Evolutionary conservation across 2,113 vertebrate species (phyloP), one percentile per base, ranked within the genome.

Genomic region (Ascaphus truei): DNA sequence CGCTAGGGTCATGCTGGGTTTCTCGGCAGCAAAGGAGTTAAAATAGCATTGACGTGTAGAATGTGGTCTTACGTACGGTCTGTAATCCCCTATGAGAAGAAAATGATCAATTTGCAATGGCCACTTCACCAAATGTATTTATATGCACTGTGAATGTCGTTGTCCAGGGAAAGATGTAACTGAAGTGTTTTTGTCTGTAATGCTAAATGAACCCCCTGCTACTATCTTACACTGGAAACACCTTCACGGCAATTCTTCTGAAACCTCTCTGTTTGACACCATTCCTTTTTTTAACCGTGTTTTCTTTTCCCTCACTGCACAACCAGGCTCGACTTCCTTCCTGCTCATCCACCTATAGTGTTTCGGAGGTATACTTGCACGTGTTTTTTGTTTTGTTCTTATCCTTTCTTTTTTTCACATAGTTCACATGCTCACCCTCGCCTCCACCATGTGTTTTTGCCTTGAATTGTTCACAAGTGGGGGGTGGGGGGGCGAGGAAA

Each of bases 291-390:
- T 91, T 92, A 92, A 92, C 89, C 76, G 72, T 92, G 86, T 92
- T 91, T 91, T 92, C 87, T 92, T 91, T 91, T 90, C 87, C 88
- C 81, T 67, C 87, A 79, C 85, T 93, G 93, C 94, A 92, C 93
- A 87, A 90, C 88, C 94, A 99, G 97, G 94, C 96, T 93, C 93
- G 94, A 89, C 96, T 98, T 89, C 96, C 96, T 90, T 98, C 96
- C 93, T 98, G 95, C 88, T 98, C 95, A 94, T 98, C 97, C 89
- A 98, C 96, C 92, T 94, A 96, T 98, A 98, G 96, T 96, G 95
- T 98, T 93, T 96, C 96, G 88, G 97, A 98, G 96, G 95, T 99
- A 99, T 91, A 96, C 85, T 92, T 95, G 96, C 96, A 96, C 92
- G 93, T 85, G 83, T 93, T 92, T 86, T 89, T 74, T 67, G 64